Evolutionary conservation across 2,797 vertebrate species (phyloP), one percentile per base, ranked within the genome.

Genomic region (Agapornis canus): DNA sequence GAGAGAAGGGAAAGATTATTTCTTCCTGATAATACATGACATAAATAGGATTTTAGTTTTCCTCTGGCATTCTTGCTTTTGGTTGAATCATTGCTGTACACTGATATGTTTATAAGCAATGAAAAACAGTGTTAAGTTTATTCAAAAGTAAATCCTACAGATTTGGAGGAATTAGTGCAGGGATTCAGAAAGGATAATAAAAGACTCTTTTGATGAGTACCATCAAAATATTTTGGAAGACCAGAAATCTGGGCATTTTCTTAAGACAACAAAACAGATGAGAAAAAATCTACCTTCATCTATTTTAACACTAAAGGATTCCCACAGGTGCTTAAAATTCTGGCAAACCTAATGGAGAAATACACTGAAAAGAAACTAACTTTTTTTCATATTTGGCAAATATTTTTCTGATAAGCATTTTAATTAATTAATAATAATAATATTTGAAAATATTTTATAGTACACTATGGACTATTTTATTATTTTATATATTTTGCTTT

Each of bases 91-190:
- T 45, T 92, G 40, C 10, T 86, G 61, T 56, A n/a, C 8, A 48
- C 25, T 69, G 69, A 88, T 69, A 92, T 3, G 21, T 88, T 94
- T 91, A 89, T 82, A 94, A 92, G 80, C 51, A 82, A 65, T 2
- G 13, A 93, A 76, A 49, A 94, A 77, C 59, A 82, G n/a, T 6
- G 5, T 48, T 61, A 66, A 84, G 17, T 82, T 94, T 79, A 73
- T 89, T 91, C 61, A 83, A 54, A 94, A 82, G 14, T 17, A 49
- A 94, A 94, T 94, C 90, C 78, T 81, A 81, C 82, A 89, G 79
- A 64, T 89, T 82, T 60, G 56, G 42, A 68, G 82, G 79, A 89
- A 82, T 89, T 93, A 92, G 75, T 57, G 47, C 32, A 40, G 39
- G 63, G 47, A 92, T 84, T 86, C 79, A 95, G 77, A 71, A 91